Conservation (phyloP, 2,797 vertebrate genomes). For the Falco berigora region DNA sequence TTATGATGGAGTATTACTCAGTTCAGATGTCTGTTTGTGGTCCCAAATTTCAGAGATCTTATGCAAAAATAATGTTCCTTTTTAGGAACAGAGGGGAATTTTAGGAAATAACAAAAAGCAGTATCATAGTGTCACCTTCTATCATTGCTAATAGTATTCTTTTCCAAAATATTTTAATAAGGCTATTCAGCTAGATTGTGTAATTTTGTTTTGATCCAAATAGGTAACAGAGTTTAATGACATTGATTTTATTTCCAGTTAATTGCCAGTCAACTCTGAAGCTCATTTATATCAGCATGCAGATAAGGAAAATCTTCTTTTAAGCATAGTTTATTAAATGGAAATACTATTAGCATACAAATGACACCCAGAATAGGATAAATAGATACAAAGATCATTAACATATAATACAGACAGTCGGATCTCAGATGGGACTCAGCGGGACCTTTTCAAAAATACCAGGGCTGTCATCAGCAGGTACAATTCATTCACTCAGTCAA, state of each 20-base stretch:
- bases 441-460: conserved; percentile 62
- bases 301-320: conserved; percentile 17
- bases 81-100: neutral
- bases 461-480: conserved; percentile 48
- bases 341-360: conserved; percentile 36
- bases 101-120: neutral
- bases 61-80: neutral
- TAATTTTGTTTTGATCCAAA: conserved; percentile 32
- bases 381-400: conserved; percentile 63
- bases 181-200: neutral
- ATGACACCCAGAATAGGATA: conserved; percentile 1
- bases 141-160: neutral
- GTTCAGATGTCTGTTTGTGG: neutral
- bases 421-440: conserved; percentile 45
- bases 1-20: neutral
- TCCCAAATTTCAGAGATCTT: neutral
- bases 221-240: neutral
- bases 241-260: conserved; percentile 44
- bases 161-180: neutral
- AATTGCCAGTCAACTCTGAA: conserved; percentile 36
- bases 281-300: conserved; percentile 19
- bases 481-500: conserved; percentile 47
- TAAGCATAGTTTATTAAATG: conserved; percentile 56
- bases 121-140: neutral
- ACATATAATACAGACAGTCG: conserved; percentile 56